Evolutionary conservation across 2,113 vertebrate genomes (phyloP), one percentile per base, ranked within the genome.

Genomic region (Asarcornis scutulata): DNA sequence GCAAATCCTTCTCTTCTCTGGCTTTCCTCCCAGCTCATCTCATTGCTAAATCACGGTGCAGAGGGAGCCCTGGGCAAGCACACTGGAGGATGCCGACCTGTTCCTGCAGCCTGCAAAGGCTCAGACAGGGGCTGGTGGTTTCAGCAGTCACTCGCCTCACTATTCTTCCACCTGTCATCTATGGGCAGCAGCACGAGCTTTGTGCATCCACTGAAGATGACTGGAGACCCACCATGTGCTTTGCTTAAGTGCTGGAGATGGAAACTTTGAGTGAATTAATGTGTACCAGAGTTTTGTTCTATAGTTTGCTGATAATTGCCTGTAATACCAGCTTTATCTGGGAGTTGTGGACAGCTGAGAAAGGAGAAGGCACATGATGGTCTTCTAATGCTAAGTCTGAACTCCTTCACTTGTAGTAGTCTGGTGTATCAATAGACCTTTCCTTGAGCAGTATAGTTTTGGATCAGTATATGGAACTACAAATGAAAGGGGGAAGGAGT

Each of bases 1-100:
- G 38, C 53, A 80, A 60, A 56, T 56, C 21, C 42, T 16, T 86
- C 32, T 90, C 40, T 44, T 96, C 76, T 86, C 48, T 77, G 76
- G 58, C 72, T 42, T 60, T 86, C 58, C 72, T 88, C 21, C 53
- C 53, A 38, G 23, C 83, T 88, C 17, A 13, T 48, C 31, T 79
- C 36, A 23, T 86, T 40, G 50, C 29, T 72, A 90, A 63, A 32
- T 73, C 67, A n/a, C 2, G 1, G 62, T 27, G 36, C 50, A 72
- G 76, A 27, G n/a, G 60, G 52, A 68, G 13, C 46, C 42, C 76
- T 94, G 67, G 74, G 40, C 62, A 63, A 85, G 62, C 8, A 7
- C 0, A 0, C 71, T 36, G 71, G 1, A 5, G 42, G 76, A 66
- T 22, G 29, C 63, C 2, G 5, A 22, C 42, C 50, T 76, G 48